Evolutionary conservation across 2,797 vertebrate genomes (phyloP).

Genomic region (Gobionotothen gibberifrons): DNA sequence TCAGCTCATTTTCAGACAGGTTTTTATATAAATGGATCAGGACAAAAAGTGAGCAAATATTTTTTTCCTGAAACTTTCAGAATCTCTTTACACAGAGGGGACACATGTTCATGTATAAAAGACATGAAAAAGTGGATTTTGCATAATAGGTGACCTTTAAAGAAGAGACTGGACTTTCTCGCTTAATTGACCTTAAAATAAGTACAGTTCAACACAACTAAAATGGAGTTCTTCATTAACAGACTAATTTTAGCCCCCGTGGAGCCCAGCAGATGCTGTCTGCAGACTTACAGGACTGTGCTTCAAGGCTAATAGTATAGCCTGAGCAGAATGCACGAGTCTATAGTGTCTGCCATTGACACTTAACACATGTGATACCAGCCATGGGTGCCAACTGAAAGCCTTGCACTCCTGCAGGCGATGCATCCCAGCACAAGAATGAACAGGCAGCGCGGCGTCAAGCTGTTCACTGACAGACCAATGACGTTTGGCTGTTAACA

Average conservation of each 20-base stretch:
- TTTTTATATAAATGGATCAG: too few species aligned
- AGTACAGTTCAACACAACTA: neutral
- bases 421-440: slow-evolving; percentile 42
- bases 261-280: slow-evolving; percentile 68
- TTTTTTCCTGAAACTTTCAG: too few species aligned
- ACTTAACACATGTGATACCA: slow-evolving; percentile 61
- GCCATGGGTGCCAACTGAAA: slow-evolving; percentile 59
- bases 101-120: too few species aligned
- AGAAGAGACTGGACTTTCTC: neutral
- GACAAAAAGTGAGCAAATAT: too few species aligned
- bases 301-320: slow-evolving; percentile 54
- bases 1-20: too few species aligned
- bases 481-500: slow-evolving; percentile 74
- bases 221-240: slow-evolving; percentile 40
- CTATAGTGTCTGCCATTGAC: slow-evolving; percentile 51
- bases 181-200: slow-evolving; percentile 21
- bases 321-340: slow-evolving; percentile 44
- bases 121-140: too few species aligned
- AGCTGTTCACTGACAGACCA: slow-evolving; percentile 70
- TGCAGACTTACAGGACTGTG: slow-evolving; percentile 34
- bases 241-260: slow-evolving; percentile 29
- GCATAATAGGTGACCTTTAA: neutral
- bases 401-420: slow-evolving; percentile 36
- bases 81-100: too few species aligned
- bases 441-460: slow-evolving; percentile 63